Evolutionary conservation across 2,888 invertebrate species (phyloP).

Genomic region (Nomada goodeniana): DNA sequence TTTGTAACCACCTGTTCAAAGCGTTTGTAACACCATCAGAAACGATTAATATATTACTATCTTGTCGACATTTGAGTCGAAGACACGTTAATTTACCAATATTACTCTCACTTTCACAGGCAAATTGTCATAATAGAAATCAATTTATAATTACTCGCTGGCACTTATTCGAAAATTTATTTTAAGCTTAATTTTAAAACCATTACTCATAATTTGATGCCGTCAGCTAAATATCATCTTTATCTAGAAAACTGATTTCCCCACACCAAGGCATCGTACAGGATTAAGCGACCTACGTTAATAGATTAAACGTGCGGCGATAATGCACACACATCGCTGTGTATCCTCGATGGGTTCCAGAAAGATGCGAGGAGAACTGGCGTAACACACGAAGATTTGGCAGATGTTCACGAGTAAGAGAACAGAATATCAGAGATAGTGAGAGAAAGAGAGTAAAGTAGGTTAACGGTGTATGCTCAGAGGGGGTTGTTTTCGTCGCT

Average conservation of each 20-base stretch:
- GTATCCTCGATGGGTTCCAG: conserved; percentile 13
- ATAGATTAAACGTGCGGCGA: conserved; percentile 23
- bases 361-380: conserved; percentile 26
- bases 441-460: conserved; percentile 29
- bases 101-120: no score
- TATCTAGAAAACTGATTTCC: background rate
- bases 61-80: no score
- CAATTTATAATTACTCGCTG: no score
- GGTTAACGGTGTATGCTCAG: conserved; percentile 53
- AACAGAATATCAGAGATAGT: conserved; percentile 14
- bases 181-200: background rate
- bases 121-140: no score
- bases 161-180: no score
- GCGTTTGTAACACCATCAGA: no score
- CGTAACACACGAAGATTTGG: conserved; percentile 48
- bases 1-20: no score
- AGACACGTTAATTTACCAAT: no score
- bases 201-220: background rate
- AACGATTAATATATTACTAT: no score
- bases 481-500: conserved; percentile 47
- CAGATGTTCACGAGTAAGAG: conserved; percentile 45
- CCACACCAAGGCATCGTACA: background rate
- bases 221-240: no score
- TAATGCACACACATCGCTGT: conserved; percentile 15
- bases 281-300: background rate